phyloP scores from a whole-genome alignment of 2,888 invertebrate species.

The Sialis fuliginosa region DNA sequence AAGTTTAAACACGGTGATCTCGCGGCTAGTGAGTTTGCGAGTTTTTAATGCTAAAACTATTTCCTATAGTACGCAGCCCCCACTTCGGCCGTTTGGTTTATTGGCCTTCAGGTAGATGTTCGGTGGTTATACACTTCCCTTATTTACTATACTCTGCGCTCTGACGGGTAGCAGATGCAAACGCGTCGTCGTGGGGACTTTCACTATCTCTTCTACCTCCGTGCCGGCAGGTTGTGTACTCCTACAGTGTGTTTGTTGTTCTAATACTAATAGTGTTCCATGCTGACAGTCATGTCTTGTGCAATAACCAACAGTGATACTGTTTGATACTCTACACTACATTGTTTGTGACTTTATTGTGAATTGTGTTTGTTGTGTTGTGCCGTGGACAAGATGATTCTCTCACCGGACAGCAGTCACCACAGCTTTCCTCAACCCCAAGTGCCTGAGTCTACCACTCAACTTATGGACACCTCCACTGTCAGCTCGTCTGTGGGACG shows the following conservation, averaged over 20 bases:
- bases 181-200: constrained; percentile 27
- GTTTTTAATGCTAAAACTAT: constrained; percentile 25
- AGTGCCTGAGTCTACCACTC: constrained; percentile 29
- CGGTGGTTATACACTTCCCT: constrained; percentile 17
- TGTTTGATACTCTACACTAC: background rate
- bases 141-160: constrained; percentile 25
- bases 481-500: constrained; percentile 18
- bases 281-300: no score
- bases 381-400: constrained; percentile 29
- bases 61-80: constrained; percentile 11
- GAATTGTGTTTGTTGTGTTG: constrained; percentile 7
- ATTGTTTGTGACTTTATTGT: constrained; percentile 5
- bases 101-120: constrained; percentile 6
- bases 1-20: constrained; percentile 63
- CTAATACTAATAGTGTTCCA: background rate
- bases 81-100: constrained; percentile 2
- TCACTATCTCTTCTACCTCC: constrained; percentile 27
- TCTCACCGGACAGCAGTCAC: constrained; percentile 49
- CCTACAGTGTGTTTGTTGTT: background rate
- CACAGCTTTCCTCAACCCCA: constrained; percentile 29
- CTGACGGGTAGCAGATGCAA: constrained; percentile 11
- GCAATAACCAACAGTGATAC: background rate
- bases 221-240: constrained; percentile 14
- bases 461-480: constrained; percentile 24
- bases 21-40: constrained; percentile 32